A percentile compares a stretch with the other conserved stretches of the same genome.
Conservation (phyloP, 2,797 vertebrate genomes). For the Sarcophilus harrisii region DNA sequence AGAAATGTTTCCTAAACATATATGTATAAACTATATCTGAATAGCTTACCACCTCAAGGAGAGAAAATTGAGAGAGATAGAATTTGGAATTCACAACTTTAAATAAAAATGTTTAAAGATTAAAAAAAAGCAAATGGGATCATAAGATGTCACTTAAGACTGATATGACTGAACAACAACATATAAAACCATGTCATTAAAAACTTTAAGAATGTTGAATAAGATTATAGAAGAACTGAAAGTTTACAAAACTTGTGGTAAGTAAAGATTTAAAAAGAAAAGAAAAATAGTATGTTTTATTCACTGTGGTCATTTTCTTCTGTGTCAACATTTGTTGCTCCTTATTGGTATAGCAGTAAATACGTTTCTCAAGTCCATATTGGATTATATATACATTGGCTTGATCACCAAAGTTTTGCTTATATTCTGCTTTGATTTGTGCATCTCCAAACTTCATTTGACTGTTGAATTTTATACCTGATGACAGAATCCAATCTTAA, state of each 20-base stretch:
- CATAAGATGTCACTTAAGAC: too few species aligned
- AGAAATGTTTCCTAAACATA: too few species aligned
- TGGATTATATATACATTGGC: conserved; percentile 50
- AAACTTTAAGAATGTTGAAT: conserved; percentile 43
- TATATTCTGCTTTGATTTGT: conserved; percentile 23
- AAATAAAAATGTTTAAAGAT: too few species aligned
- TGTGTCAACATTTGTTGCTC: conserved; percentile 54
- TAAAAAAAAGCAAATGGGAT: too few species aligned
- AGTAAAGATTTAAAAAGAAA: conserved; percentile 46
- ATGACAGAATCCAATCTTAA: not conserved
- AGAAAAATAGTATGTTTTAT: conserved; percentile 27
- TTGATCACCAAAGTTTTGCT: conserved; percentile 28
- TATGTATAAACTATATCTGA: too few species aligned
- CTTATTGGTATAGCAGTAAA: conserved; percentile 56
- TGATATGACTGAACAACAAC: not conserved
- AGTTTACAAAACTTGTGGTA: not conserved
- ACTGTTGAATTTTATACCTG: conserved; percentile 44
- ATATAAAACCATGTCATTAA: conserved; percentile 32
- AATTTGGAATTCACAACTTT: too few species aligned
- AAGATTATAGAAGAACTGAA: conserved; percentile 41
- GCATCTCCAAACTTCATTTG: conserved; percentile 55
- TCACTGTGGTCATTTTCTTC: conserved; percentile 45
- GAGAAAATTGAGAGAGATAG: too few species aligned
- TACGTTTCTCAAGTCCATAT: conserved; percentile 34
- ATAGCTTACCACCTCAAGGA: too few species aligned